Base-by-base conservation (phyloP, 30 jellyfish, hydroid and myxozoan genomes). In the Chrysaora quinquecirrha region DNA sequence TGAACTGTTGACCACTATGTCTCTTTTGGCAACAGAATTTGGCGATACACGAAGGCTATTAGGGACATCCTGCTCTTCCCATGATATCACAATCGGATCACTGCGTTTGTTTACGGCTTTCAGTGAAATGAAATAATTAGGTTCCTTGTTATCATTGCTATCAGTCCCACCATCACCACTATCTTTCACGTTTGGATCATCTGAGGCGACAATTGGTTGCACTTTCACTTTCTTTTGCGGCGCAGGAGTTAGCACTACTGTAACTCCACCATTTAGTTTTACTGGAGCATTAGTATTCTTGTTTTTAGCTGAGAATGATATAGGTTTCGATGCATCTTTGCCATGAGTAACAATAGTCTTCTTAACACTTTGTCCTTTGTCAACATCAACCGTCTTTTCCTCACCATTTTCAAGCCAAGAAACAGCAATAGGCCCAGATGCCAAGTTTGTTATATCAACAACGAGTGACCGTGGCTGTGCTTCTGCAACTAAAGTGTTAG, bases 321-420 rank as follows among this genome's bases (percentile, higher is more conserved):
- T 67, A 22, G 22, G 20, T 29, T 67, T 33, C 30, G 35, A 33
- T 11, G 79, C 79, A 67, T 67, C 61, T 2, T 22, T 48, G 19
- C 30, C 31, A 3, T 16, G 71, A 30, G 35, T 28, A 10, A 48
- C 28, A 21, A 65, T 27, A 0, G 70, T 32, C 31, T 68, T 68
- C 31, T 76, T 46, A 1, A 80, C 6, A n/a, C 69, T 47, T 56
- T 80, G 54, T 22, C 90, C 77, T 31, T 52, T 18, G 23, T 24
- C 71, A 10, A 80, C 68, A 21, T 65, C 64, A 20, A 66, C 9
- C 46, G 64, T 27, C 27, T 61, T 48, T 25, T 27, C 43, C 19
- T 49, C 33, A 1, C 58, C 63, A n/a, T 69, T 62, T 33, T 80
- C 90, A 24, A 18, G 23, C 90, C 90, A 80, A 30, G 52, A 80